Base-by-base conservation (phyloP, 2,113 vertebrate genomes). In the Sprattus sprattus region DNA sequence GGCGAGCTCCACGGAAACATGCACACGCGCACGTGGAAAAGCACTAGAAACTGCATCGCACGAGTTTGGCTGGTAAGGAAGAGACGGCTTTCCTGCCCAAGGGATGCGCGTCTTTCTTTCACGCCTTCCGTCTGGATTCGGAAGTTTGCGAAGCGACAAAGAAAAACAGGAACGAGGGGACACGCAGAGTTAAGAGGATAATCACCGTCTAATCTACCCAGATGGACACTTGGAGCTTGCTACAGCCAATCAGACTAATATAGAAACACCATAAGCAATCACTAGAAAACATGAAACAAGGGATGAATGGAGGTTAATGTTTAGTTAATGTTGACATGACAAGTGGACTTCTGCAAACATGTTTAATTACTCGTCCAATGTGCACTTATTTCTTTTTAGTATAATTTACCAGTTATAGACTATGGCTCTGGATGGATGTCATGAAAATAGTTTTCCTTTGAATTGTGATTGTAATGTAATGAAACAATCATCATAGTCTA, bases 111-210 rank as follows among this genome's bases (percentile, higher is more conserved):
- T 78, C 28, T 15, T 32, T 39, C 2, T 78, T 32, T 78, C 71
- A 15, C 25, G 28, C 71, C 25, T 25, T 25, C 64, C 25, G 83
- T 81, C 7, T 83, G 71, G 71, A 47, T 82, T 54, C 28, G 71
- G 25, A 78, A 78, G 71, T 78, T 78, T 78, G 71, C 13, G 32
- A 32, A 39, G 71, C 71, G 28, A 39, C 71, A 39, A 15, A 39
- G 71, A 78, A 78, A 11, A 71, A 71, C 5, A n/a, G 64, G 71
- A 32, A 11, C 25, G 88, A 83, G 89, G 91, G 88, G 91, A 91
- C 93, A 94, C 93, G 93, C 94, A 91, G 91, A 89, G 92, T 90
- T 96, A 96, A 96, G 95, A 95, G 93, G 95, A 96, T 96, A 94
- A 96, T 88, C 83, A 86, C 88, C 52, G 88, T 94, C 92, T 96